These are phyloP conservation scores for Tipula lateralis DNA, from an alignment of 2,888 invertebrate genomes.

Conservation along the genomic window DNA sequence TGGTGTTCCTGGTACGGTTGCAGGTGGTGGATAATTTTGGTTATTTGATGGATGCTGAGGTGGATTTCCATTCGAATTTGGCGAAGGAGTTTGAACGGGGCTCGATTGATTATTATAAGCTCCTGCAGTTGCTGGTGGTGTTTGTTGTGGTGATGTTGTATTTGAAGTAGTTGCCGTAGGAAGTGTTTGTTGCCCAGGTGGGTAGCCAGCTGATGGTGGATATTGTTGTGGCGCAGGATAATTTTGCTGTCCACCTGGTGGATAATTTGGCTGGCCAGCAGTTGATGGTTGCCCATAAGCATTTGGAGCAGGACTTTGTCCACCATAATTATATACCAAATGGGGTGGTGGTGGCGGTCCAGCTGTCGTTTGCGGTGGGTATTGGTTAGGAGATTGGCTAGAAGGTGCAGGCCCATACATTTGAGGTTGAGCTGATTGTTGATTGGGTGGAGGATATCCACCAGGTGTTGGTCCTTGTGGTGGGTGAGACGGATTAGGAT, in stretches of 20 bases:
- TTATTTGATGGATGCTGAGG: slow-evolving; percentile 33
- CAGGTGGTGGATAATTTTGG: slow-evolving; percentile 39
- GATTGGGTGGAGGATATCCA: slow-evolving; percentile 50
- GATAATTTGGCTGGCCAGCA: slow-evolving; percentile 48
- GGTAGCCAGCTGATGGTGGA: slow-evolving; percentile 43
- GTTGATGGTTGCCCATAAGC: slow-evolving; percentile 40
- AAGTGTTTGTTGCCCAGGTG: slow-evolving; percentile 37
- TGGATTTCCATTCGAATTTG: slow-evolving; percentile 37
- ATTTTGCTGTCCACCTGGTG: slow-evolving; percentile 48
- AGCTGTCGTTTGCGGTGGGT: slow-evolving; percentile 44
- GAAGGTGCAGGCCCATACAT: slow-evolving; percentile 47
- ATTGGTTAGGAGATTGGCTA: slow-evolving; percentile 49
- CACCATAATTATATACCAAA: slow-evolving; percentile 51
- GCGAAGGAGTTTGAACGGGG: slow-evolving; percentile 48
- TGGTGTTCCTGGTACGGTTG: slow-evolving; percentile 35
- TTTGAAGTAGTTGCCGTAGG: slow-evolving; percentile 28
- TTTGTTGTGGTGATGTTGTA: slow-evolving; percentile 37
- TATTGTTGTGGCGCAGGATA: slow-evolving; percentile 44
- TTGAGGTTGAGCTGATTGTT: slow-evolving; percentile 46
- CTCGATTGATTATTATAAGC: slow-evolving; percentile 52
- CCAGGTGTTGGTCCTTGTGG: slow-evolving; percentile 50
- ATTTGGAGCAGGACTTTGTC: slow-evolving; percentile 47
- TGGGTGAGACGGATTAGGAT: slow-evolving; percentile 50
- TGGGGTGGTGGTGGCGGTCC: slow-evolving; percentile 48
- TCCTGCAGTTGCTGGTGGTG: slow-evolving; percentile 40